Evolutionary conservation across 37 sponge, comb jelly and placozoan species (phyloP), one percentile per base, ranked within the genome.

Genomic region (Diacarnus erythraeanus): DNA sequence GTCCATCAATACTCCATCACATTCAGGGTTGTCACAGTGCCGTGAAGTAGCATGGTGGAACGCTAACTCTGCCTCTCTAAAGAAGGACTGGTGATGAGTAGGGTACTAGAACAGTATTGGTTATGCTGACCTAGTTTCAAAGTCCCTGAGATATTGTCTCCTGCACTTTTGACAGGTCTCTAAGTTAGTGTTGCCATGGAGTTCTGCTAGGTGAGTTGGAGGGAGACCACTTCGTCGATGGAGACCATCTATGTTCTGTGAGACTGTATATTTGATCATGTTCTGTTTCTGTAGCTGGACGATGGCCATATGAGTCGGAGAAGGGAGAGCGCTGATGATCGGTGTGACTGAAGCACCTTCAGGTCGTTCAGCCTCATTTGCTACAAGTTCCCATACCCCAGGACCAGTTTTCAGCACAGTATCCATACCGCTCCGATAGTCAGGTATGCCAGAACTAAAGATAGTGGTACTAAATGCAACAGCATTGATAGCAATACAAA

Each of bases 141-240:
- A 94, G 69, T 94, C 95, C 35, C 95, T 79, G 64, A 94, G 77
- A 79, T 91, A 94, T 80, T 94, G 88, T 41, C 82, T 72, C 1
- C 61, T 54, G 66, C 95, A 94, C 57, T 80, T 88, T 57, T 77
- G 71, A 65, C 95, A 94, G 0, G 84, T 73, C 82, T 94, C 95
- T 71, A 94, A 68, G 71, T 94, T 94, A 31, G 95, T 94, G 83
- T 94, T 94, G 25, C 95, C 95, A 78, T 94, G 95, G 61, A 94
- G 79, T 77, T 94, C 95, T 23, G 95, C 88, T 31, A 94, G 79
- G 40, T 87, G 67, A 2, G 76, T 43, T 18, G 89, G 75, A 37
- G 51, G 41, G 10, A 94, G 67, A 29, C 91, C 91, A 80, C 95
- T 94, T 38, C 95, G 79, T 0, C 95, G 78, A 71, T 94, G 95